Conservation (phyloP, 2,113 vertebrate species). For the Pseudorasbora parva region DNA sequence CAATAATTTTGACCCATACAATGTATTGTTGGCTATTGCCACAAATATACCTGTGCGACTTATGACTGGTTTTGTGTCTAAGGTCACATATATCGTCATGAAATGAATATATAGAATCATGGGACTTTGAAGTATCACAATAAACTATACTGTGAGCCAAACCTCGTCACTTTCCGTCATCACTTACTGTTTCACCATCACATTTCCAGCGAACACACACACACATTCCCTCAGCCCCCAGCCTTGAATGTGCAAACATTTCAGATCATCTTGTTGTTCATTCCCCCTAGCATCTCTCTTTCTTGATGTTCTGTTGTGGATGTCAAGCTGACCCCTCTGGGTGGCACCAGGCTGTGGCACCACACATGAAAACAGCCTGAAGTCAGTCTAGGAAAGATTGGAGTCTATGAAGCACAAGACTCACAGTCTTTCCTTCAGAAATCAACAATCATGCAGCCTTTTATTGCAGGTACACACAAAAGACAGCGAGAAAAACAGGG, state of each 20-base stretch:
- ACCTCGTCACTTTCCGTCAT: constrained; percentile 36
- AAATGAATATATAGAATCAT: background rate
- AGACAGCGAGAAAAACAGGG: background rate
- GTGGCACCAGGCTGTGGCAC: constrained; percentile 18
- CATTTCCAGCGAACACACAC: constrained; percentile 20
- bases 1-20: no score
- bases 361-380: constrained; percentile 13
- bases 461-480: background rate
- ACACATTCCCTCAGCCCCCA: constrained; percentile 11
- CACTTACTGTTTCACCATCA: constrained; percentile 42
- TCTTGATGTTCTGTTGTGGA: constrained; percentile 40
- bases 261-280: constrained; percentile 28
- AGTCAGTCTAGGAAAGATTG: constrained; percentile 13
- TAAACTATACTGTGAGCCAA: constrained; percentile 38
- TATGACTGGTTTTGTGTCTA: no score
- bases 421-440: constrained; percentile 8
- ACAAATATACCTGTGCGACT: no score
- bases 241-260: constrained; percentile 37
- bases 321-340: constrained; percentile 36
- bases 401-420: constrained; percentile 1
- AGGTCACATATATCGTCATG: background rate
- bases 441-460: background rate
- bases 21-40: no score
- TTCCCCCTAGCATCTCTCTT: constrained; percentile 25
- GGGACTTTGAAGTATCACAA: background rate